A percentile compares a stretch with the other conserved stretches of the same genome.
phyloP scores from a whole-genome alignment of 2,888 invertebrate genomes.

The Hydraecia micacea region DNA sequence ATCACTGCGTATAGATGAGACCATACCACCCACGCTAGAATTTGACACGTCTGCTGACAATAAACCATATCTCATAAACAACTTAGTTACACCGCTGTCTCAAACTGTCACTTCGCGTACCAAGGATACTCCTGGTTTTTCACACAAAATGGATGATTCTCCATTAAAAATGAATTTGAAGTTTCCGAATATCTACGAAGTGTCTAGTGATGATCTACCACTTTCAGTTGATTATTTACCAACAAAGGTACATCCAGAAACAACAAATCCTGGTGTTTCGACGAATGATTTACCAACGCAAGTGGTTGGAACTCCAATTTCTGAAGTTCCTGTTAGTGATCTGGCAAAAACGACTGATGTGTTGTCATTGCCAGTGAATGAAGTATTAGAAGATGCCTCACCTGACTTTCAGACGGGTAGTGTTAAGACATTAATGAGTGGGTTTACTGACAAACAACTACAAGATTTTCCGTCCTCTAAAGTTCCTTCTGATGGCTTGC shows the following conservation, averaged over 20 bases:
- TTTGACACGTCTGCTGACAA: neutral
- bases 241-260: too few relatives aligned
- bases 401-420: neutral
- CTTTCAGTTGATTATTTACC: neutral
- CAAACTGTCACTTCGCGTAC: neutral
- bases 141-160: neutral
- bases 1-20: neutral
- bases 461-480: neutral
- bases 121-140: neutral
- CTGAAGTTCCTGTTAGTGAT: neutral
- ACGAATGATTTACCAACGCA: neutral
- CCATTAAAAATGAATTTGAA: constrained; percentile 20
- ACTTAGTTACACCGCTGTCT: constrained; percentile 3
- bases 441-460: neutral
- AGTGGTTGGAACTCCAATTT: neutral
- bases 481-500: neutral
- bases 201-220: neutral
- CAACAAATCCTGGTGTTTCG: neutral
- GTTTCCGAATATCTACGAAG: neutral
- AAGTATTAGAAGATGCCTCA: neutral
- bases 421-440: neutral
- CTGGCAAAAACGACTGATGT: neutral
- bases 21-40: neutral
- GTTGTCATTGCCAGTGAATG: neutral
- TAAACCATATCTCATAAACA: constrained; percentile 14